phyloP scores from a whole-genome alignment of 2,888 invertebrate genomes.

The Taphrorychus bicolor region DNA sequence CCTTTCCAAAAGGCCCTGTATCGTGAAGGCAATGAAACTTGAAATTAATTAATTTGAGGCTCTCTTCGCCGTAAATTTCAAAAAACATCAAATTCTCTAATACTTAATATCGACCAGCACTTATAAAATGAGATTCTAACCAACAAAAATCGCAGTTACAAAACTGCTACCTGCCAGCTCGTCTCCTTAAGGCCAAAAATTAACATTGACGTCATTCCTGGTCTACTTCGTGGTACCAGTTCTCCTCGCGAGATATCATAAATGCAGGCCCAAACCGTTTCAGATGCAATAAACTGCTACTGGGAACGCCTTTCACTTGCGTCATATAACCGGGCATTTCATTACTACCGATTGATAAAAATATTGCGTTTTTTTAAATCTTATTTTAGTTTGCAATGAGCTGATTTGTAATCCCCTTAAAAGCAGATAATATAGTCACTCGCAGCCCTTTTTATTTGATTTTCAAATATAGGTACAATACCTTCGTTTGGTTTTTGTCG shows the following conservation, averaged over 20 bases:
- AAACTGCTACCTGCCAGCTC: background rate
- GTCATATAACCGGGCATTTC: background rate
- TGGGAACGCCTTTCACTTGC: background rate
- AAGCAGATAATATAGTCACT: too few relatives aligned
- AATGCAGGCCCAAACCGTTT: background rate
- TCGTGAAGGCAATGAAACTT: too few relatives aligned
- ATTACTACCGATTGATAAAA: background rate
- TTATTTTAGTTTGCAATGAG: too few relatives aligned
- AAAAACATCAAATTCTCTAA: too few relatives aligned
- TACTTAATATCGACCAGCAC: too few relatives aligned
- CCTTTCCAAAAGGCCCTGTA: too few relatives aligned
- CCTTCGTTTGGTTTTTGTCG: constrained; percentile 45
- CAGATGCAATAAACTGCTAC: background rate
- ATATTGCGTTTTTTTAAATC: too few relatives aligned
- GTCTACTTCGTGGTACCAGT: background rate
- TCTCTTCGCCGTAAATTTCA: too few relatives aligned
- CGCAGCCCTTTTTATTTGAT: background rate
- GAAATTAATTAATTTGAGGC: too few relatives aligned
- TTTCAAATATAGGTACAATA: constrained; percentile 22
- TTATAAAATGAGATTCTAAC: background rate
- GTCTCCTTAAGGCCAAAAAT: background rate
- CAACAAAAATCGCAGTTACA: too few relatives aligned
- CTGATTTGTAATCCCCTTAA: too few relatives aligned
- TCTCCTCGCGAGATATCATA: background rate
- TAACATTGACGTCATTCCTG: constrained; percentile 13